phyloP scores from a whole-genome alignment of 2,888 invertebrate species.

The Ochropacha duplaris region DNA sequence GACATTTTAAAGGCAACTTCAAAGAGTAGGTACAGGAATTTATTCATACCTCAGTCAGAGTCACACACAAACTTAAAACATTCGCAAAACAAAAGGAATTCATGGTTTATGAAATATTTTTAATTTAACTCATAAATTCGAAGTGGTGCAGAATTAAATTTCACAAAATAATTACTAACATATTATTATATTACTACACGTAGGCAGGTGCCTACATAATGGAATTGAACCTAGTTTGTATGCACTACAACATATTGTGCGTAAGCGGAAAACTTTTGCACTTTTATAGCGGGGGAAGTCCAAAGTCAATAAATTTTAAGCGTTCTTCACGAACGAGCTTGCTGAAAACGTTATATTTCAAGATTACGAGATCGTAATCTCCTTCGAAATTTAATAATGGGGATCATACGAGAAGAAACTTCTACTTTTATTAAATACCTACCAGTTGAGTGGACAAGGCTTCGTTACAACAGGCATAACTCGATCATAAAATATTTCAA shows the following conservation, averaged over 20 bases:
- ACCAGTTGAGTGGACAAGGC: constrained; percentile 8
- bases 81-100: constrained; percentile 32
- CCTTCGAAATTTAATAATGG: constrained; percentile 69
- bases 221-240: constrained; percentile 49
- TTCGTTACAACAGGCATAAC: constrained; percentile 5
- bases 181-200: constrained; percentile 33
- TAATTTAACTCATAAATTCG: constrained; percentile 46
- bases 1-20: constrained; percentile 54
- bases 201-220: too few species aligned
- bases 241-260: constrained; percentile 48
- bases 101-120: constrained; percentile 43
- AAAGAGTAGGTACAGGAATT: constrained; percentile 41
- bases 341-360: constrained; percentile 65
- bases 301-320: constrained; percentile 63
- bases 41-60: constrained; percentile 37
- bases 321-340: constrained; percentile 57
- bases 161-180: constrained; percentile 52
- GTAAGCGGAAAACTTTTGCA: constrained; percentile 61
- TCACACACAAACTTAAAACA: constrained; percentile 22
- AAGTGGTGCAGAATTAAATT: constrained; percentile 62
- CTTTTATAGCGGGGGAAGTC: constrained; percentile 59
- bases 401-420: constrained; percentile 52
- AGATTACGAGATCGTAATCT: constrained; percentile 68
- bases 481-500: constrained; percentile 6
- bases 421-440: constrained; percentile 46